phyloP scores from a whole-genome alignment of 2,113 vertebrate genomes.

The Sinocyclocheilus grahami region DNA sequence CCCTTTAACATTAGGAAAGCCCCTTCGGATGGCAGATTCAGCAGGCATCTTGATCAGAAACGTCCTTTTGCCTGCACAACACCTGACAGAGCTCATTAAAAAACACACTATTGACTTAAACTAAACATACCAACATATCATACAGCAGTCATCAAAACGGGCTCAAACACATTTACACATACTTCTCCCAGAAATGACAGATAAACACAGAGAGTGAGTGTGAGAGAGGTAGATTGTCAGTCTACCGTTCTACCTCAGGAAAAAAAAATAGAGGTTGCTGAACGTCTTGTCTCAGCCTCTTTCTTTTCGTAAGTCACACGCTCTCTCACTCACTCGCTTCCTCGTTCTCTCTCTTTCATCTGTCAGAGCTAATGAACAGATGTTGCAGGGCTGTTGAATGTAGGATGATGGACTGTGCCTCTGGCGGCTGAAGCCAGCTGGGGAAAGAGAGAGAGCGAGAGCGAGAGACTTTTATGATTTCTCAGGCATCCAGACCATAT shows the following conservation, averaged over 20 bases:
- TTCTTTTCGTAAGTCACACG: background rate
- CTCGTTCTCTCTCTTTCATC: conserved; percentile 70
- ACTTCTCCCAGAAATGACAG: background rate
- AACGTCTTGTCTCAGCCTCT: conserved; percentile 26
- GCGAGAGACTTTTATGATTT: conserved; percentile 63
- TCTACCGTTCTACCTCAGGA: conserved; percentile 21
- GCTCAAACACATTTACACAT: background rate
- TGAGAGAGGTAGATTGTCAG: conserved; percentile 16
- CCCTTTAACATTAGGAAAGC: conserved; percentile 67
- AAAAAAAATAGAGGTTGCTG: conserved; percentile 30
- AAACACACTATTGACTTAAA: background rate
- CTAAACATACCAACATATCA: conserved; percentile 2
- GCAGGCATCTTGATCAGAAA: conserved; percentile 67
- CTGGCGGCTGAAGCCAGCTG: conserved; percentile 70
- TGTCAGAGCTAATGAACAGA: conserved; percentile 81
- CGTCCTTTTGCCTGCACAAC: conserved; percentile 45
- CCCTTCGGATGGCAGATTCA: conserved; percentile 66
- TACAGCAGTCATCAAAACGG: background rate
- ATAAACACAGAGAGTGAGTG: background rate
- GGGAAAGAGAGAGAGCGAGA: conserved; percentile 55
- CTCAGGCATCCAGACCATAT: conserved; percentile 59
- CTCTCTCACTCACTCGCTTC: conserved; percentile 43
- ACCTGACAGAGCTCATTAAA: conserved; percentile 49
- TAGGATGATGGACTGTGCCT: conserved; percentile 74
- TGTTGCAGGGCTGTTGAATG: conserved; percentile 76